Evolutionary conservation across 2,797 vertebrate species (phyloP), one percentile per base, ranked within the genome.

Genomic region (Ficedula albicollis): DNA sequence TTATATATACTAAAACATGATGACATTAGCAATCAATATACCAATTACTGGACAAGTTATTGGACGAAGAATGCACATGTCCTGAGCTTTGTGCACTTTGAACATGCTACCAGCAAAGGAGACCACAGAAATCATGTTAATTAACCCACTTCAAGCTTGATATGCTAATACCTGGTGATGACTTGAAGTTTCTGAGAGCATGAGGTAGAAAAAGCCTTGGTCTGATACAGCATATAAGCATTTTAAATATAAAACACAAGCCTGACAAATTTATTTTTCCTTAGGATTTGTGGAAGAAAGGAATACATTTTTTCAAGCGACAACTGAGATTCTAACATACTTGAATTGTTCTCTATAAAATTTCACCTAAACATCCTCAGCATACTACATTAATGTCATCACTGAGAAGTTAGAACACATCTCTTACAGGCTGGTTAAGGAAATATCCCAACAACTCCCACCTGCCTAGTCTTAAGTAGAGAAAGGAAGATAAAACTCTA

Each of bases 1-100:
- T 98, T 98, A 97, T 97, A 96, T 98, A 98, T 98, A 98, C 98
- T 98, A 98, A 99, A 99, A 98, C 98, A 99, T 94, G 98, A 99
- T 99, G 99, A 99, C 99, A 99, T 98, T 98, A 99, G 95, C 98
- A 98, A 98, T 99, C 99, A 99, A 98, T 99, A 99, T 95, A 98
- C 97, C 98, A 98, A 99, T 99, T 99, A 99, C 98, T 77, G 92
- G 97, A 99, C 98, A 98, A 99, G 98, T 98, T 99, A 99, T 99
- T 99, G 98, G 98, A 98, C 52, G 93, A 97, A 97, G 97, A 98
- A 97, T 97, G 97, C 95, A 94, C 89, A 93, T 90, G 96, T 97
- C 96, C 96, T 92, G 87, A 89, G 96, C 92, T 94, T 84, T 64
- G 83, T 67, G 89, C 52, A 72, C 97, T 98, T 97, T 96, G 97